These are phyloP conservation scores for Vulpes vulpes DNA, from an alignment of 2,113 vertebrate species.

Conservation along the genomic window DNA sequence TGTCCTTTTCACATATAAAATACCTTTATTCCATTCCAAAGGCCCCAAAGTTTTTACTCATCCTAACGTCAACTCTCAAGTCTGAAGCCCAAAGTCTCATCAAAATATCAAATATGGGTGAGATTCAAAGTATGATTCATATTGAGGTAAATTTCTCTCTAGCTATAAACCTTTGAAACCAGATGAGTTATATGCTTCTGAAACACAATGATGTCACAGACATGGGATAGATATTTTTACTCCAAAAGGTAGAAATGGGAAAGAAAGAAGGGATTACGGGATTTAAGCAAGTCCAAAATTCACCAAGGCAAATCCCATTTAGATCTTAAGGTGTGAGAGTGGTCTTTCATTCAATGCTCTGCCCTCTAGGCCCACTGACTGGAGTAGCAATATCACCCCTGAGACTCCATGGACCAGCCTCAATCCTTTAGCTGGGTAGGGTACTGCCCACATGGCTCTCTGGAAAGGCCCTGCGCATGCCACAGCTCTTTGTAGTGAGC, in stretches of 20 bases:
- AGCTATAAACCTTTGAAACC: not conserved
- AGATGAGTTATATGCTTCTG: not conserved
- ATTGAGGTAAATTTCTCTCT: not conserved
- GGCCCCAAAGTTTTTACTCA: not conserved
- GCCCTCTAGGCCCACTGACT: not conserved
- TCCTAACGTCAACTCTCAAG: not conserved
- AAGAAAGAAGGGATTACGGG: not conserved
- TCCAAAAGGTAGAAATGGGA: not conserved
- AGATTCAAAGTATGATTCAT: not conserved
- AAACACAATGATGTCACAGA: not conserved
- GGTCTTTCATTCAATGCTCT: not conserved
- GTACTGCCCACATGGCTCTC: not conserved
- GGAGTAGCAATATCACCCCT: not conserved
- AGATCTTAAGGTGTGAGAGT: not conserved
- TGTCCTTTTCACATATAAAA: not conserved
- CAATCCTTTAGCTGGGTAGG: not conserved
- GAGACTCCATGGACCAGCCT: too few species aligned
- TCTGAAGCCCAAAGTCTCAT: not conserved
- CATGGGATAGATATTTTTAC: not conserved
- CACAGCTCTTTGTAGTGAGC: not conserved
- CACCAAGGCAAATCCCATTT: not conserved
- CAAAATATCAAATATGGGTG: not conserved
- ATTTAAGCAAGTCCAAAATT: not conserved
- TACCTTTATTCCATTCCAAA: not conserved
- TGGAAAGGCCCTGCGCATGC: not conserved